phyloP scores from a whole-genome alignment of 35 echinoderm and acorn worm species.

The Ophioderma brevispina region DNA sequence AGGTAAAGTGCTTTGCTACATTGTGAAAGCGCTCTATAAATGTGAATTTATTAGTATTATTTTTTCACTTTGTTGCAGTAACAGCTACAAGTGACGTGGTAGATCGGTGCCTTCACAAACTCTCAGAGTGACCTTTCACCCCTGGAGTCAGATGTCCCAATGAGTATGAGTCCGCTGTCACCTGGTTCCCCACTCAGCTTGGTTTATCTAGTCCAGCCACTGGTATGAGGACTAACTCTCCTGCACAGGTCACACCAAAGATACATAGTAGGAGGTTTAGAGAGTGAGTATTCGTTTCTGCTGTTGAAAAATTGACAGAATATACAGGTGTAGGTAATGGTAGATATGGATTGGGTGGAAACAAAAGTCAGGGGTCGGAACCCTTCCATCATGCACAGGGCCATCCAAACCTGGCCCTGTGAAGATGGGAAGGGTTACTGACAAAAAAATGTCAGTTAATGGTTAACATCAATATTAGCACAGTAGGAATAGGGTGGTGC shows the following conservation, averaged over 20 bases:
- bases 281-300: constrained; percentile 72
- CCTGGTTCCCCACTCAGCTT: constrained; percentile 79
- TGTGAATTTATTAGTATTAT: neutral
- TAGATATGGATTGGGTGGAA: too few relatives aligned
- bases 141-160: constrained; percentile 95
- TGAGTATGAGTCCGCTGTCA: constrained; percentile 95
- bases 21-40: too few relatives aligned
- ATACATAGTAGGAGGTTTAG: constrained; percentile 94
- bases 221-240: constrained; percentile 53
- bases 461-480: too few relatives aligned
- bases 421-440: too few relatives aligned
- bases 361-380: too few relatives aligned
- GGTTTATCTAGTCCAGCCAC: constrained; percentile 70
- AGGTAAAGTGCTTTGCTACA: neutral
- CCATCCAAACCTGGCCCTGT: too few relatives aligned
- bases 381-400: too few relatives aligned
- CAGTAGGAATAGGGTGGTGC: too few relatives aligned
- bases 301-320: too few relatives aligned
- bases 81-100: constrained; percentile 92
- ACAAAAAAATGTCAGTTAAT: too few relatives aligned
- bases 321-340: too few relatives aligned
- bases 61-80: neutral
- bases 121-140: constrained; percentile 99
- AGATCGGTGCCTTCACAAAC: constrained; percentile 63
- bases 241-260: constrained; percentile 33